Percentiles rank a stretch among this genome's conserved stretches.
Evolutionary conservation across 2,888 invertebrate genomes (phyloP).

Genomic region (Empis stercorea): DNA sequence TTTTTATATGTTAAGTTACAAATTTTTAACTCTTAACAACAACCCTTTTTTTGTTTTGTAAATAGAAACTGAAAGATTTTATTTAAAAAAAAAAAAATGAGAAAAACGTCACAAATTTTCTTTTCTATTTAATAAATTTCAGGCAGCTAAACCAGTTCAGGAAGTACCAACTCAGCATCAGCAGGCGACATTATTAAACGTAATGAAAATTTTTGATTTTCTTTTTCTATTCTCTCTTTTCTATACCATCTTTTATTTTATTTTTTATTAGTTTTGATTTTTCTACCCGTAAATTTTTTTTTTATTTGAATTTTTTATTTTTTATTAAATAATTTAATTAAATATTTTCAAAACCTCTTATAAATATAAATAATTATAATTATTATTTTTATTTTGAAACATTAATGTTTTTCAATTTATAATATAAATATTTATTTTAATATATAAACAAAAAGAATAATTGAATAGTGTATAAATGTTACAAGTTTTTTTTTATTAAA

Average conservation of each 20-base stretch:
- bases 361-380: background rate
- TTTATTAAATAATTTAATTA: slow-evolving; percentile 4
- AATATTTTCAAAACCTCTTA: background rate
- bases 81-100: background rate
- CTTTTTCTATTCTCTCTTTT: too few relatives aligned
- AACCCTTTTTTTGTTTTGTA: slow-evolving; percentile 12
- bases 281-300: background rate
- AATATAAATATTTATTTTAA: too few relatives aligned
- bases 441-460: too few relatives aligned
- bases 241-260: background rate
- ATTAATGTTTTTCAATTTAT: too few relatives aligned
- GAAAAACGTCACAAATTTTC: too few relatives aligned
- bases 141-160: slow-evolving; percentile 57
- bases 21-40: slow-evolving; percentile 1
- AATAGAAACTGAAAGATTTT: slow-evolving; percentile 4
- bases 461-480: too few relatives aligned
- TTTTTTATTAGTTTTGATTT: background rate
- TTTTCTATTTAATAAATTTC: slow-evolving; percentile 32
- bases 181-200: slow-evolving; percentile 38
- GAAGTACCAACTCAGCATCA: slow-evolving; percentile 42
- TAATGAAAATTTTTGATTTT: slow-evolving; percentile 22
- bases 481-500: too few relatives aligned
- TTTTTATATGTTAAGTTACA: background rate
- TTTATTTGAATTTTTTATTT: slow-evolving; percentile 10
- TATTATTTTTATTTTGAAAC: too few relatives aligned